Conservation (phyloP, 2,797 vertebrate genomes). For the Malurus splendens region DNA sequence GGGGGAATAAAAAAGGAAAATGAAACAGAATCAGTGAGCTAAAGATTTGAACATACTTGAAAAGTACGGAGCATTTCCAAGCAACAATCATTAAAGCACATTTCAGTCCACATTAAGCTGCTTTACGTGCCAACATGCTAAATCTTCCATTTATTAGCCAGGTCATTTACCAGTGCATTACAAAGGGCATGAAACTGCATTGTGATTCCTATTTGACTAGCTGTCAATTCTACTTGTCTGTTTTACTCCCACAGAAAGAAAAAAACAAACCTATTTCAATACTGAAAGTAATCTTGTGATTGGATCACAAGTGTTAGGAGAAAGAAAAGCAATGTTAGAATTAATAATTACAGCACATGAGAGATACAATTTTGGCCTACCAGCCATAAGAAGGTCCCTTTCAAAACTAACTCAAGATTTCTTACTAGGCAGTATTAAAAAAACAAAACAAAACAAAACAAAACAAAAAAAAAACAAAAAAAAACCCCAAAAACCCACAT, state of each 20-base stretch:
- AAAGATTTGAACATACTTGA: background rate
- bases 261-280: background rate
- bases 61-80: background rate
- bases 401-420: background rate
- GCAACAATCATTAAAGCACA: background rate
- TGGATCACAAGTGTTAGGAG: background rate
- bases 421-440: background rate
- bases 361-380: background rate
- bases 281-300: background rate
- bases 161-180: background rate
- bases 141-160: background rate
- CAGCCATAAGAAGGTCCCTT: background rate
- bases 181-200: background rate
- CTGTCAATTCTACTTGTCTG: background rate
- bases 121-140: background rate
- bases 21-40: background rate
- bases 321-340: background rate
- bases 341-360: background rate
- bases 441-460: too few relatives aligned
- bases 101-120: background rate
- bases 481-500: too few relatives aligned
- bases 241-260: background rate
- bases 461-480: too few relatives aligned
- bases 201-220: background rate
- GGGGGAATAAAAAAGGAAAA: rapidly evolving